phyloP scores from a whole-genome alignment of 2,888 invertebrate species.

The Cheilosia urbana region DNA sequence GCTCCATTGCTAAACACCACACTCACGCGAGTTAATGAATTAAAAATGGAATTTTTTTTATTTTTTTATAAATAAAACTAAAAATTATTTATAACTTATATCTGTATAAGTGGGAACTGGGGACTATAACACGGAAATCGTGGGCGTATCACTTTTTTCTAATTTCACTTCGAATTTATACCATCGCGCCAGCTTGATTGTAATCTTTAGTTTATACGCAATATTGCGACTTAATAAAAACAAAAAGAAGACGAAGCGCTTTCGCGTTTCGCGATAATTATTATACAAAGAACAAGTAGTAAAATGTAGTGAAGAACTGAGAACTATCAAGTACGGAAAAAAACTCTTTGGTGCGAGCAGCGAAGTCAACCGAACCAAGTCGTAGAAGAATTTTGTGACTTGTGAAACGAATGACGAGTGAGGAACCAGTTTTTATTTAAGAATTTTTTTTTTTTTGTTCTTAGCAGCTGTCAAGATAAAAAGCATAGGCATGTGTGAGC shows the following conservation, averaged over 20 bases:
- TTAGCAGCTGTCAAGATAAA: not conserved
- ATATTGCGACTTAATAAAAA: not conserved
- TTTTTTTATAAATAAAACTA: not conserved
- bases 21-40: not conserved
- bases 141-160: not conserved
- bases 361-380: not conserved
- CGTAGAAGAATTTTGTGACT: not conserved
- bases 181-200: not conserved
- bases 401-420: no score
- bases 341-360: not conserved
- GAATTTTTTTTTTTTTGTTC: no score
- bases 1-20: constrained; percentile 38
- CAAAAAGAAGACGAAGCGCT: not conserved
- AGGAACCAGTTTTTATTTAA: not conserved
- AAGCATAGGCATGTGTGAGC: not conserved
- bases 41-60: no score
- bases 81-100: no score
- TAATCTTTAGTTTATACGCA: not conserved
- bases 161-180: not conserved
- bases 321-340: no score
- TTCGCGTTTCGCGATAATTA: not conserved
- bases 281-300: not conserved
- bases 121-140: not conserved
- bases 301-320: not conserved
- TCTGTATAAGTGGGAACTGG: not conserved